Percentiles rank a stretch among this genome's conserved stretches.
These are phyloP conservation scores for Cyprinodon brontotheroides DNA, from an alignment of 2,113 vertebrate genomes.

Conservation along the genomic window DNA sequence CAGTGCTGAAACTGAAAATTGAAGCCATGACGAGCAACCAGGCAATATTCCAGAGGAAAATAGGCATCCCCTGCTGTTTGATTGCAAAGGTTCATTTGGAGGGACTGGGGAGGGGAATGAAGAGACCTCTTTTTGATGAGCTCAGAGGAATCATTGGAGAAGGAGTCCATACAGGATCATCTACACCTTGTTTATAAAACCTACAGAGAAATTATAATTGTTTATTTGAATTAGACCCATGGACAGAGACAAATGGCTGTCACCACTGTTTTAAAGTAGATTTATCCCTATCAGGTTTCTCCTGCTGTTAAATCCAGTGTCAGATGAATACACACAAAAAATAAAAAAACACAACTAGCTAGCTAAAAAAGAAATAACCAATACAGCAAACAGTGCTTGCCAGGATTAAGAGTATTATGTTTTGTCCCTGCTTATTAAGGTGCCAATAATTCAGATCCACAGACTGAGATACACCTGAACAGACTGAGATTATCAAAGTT, in stretches of 20 bases:
- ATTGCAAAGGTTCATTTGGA: slow-evolving; percentile 54
- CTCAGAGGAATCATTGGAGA: slow-evolving; percentile 39
- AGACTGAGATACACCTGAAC: slow-evolving; percentile 31
- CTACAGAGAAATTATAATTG: slow-evolving; percentile 13
- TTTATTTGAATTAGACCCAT: slow-evolving; percentile 34
- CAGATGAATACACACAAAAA: background rate
- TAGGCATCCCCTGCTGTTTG: slow-evolving; percentile 53
- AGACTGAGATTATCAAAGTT: slow-evolving; percentile 45
- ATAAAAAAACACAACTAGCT: background rate
- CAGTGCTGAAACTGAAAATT: slow-evolving; percentile 70
- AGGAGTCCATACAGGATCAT: slow-evolving; percentile 29
- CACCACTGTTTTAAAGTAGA: background rate
- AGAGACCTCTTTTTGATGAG: slow-evolving; percentile 53
- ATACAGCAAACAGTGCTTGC: background rate
- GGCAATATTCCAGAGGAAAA: slow-evolving; percentile 72
- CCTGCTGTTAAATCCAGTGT: background rate
- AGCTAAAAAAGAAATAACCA: background rate
- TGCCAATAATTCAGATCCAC: slow-evolving; percentile 18
- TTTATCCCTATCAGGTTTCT: slow-evolving; percentile 7
- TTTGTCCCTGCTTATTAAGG: background rate
- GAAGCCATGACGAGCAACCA: slow-evolving; percentile 57
- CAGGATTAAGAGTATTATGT: background rate
- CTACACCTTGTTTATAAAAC: slow-evolving; percentile 16
- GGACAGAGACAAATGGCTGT: slow-evolving; percentile 25
- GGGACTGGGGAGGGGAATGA: slow-evolving; percentile 3